phyloP scores from a whole-genome alignment of 2,113 vertebrate species.

The Macroglossus sobrinus region DNA sequence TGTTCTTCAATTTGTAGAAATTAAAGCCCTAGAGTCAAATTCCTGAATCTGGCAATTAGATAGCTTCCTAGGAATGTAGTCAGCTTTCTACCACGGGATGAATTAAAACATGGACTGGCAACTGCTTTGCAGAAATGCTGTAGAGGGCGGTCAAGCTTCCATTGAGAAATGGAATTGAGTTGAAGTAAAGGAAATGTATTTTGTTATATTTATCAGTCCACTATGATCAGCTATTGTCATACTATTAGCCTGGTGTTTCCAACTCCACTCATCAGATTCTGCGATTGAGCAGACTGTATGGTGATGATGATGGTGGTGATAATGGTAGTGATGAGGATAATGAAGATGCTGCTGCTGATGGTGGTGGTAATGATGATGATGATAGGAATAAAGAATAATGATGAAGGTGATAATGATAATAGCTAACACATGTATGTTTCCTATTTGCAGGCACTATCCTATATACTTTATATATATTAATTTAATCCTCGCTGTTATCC shows the following conservation, averaged over 20 bases:
- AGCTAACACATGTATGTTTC: not conserved
- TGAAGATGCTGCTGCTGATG: rapidly evolving
- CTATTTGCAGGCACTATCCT: not conserved
- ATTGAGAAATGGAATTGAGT: not conserved
- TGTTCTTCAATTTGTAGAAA: not conserved
- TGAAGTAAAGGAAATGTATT: not conserved
- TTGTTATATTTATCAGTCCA: not conserved
- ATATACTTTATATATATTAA: not conserved
- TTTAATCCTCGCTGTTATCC: not conserved
- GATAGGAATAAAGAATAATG: not conserved
- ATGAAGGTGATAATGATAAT: not conserved
- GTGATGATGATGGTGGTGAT: not conserved
- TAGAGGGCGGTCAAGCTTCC: not conserved
- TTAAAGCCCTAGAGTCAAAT: not conserved
- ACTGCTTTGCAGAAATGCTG: not conserved
- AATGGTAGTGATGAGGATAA: rapidly evolving
- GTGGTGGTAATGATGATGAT: rapidly evolving
- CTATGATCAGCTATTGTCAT: not conserved
- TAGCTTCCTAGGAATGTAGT: not conserved
- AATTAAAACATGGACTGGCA: not conserved
- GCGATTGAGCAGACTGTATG: not conserved
- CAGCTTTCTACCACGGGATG: not conserved
- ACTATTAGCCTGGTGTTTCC: not conserved
- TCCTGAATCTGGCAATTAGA: not conserved
- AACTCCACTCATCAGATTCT: not conserved